Conservation (phyloP, 2,888 invertebrate genomes). For the Temnothorax rugatulus region DNA sequence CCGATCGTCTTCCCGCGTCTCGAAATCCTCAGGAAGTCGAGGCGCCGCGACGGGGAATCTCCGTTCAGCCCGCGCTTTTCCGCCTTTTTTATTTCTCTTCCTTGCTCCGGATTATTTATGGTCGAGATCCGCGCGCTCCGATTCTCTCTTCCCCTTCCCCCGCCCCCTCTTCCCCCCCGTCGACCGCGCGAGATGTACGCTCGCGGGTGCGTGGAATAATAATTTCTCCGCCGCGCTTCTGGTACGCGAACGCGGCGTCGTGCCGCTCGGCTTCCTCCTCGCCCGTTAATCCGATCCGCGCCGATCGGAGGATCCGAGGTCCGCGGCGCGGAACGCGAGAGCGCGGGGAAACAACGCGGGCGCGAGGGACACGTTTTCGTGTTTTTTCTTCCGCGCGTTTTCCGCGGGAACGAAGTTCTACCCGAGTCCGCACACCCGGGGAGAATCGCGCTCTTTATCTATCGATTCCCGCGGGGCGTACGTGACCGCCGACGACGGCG, state of each 20-base stretch:
- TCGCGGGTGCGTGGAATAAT: background rate
- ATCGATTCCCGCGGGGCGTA: slow-evolving; percentile 42
- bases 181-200: background rate
- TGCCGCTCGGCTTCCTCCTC: background rate
- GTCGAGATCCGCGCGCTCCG: background rate
- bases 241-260: background rate
- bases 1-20: background rate
- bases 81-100: background rate
- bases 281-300: background rate
- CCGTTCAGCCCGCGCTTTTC: background rate
- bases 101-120: background rate
- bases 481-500: background rate
- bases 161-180: background rate
- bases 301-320: background rate
- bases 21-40: background rate
- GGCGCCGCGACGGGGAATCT: too few species aligned
- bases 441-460: slow-evolving; percentile 22
- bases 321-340: background rate
- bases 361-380: too few species aligned
- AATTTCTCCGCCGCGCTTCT: background rate
- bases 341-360: too few species aligned
- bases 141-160: too few species aligned
- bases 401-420: too few species aligned
- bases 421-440: background rate
- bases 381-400: too few species aligned